Conservation (phyloP, 2,113 vertebrate genomes). For the Eleginops maclovinus region DNA sequence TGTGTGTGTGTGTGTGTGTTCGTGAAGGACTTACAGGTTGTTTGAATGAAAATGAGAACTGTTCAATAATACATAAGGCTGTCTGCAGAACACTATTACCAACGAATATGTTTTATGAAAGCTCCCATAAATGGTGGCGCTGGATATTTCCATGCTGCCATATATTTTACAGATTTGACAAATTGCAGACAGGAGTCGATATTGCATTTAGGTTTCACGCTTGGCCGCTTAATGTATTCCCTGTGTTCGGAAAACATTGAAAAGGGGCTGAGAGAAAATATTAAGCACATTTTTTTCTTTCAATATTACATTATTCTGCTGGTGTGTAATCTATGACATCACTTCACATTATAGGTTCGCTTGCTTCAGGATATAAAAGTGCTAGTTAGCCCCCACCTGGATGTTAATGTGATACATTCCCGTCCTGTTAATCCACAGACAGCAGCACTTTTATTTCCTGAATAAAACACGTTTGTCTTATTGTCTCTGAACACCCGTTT, state of each 20-base stretch:
- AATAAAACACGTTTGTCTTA: background rate
- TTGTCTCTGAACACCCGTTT: background rate
- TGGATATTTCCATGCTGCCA: slow-evolving; percentile 70
- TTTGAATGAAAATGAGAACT: slow-evolving; percentile 84
- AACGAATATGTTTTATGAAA: slow-evolving; percentile 85
- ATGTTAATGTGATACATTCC: background rate
- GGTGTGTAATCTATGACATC: slow-evolving; percentile 34
- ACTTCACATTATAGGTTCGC: slow-evolving; percentile 20
- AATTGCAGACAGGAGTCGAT: slow-evolving; percentile 71
- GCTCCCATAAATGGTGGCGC: slow-evolving; percentile 70
- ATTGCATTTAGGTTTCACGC: slow-evolving; percentile 73
- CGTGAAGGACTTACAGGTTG: slow-evolving; percentile 72
- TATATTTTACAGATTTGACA: slow-evolving; percentile 81
- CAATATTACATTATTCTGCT: slow-evolving; percentile 42
- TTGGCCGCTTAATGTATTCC: slow-evolving; percentile 69
- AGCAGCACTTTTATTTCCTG: background rate
- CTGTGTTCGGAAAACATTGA: slow-evolving; percentile 63
- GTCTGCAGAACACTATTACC: slow-evolving; percentile 79
- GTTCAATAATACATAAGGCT: slow-evolving; percentile 84
- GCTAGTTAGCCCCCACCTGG: slow-evolving; percentile 8
- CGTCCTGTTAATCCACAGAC: background rate
- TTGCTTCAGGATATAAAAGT: background rate
- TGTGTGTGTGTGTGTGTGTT: too few relatives aligned
- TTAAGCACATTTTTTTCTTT: slow-evolving; percentile 37
- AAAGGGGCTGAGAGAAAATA: slow-evolving; percentile 52